Percentiles rank a stretch among this genome's conserved stretches.
Evolutionary conservation across 2,888 invertebrate genomes (phyloP).

Genomic region (Cenopis cana): DNA sequence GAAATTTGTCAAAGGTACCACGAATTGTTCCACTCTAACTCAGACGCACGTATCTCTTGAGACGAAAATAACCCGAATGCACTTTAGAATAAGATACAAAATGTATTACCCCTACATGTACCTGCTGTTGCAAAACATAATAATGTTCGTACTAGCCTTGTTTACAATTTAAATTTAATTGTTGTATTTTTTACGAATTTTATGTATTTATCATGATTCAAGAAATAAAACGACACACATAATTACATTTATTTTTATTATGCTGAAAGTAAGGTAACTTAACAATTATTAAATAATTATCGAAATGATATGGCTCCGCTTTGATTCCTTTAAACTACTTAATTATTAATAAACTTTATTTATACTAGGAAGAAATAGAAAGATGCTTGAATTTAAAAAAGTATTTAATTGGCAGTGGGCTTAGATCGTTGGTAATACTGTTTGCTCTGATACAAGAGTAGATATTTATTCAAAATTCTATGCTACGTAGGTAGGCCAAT

Average conservation of each 20-base stretch:
- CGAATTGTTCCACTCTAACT: conserved; percentile 66
- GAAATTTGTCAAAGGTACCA: conserved; percentile 76
- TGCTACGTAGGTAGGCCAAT: too few species aligned
- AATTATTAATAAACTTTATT: conserved; percentile 39
- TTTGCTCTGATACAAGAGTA: background rate
- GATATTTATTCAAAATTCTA: conserved; percentile 7
- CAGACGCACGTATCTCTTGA: background rate
- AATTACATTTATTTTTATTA: conserved; percentile 57
- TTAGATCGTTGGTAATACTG: background rate
- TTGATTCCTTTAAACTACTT: conserved; percentile 46
- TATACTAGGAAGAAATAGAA: conserved; percentile 2
- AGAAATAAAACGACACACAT: conserved; percentile 67
- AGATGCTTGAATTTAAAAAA: conserved; percentile 2
- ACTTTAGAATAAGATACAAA: conserved; percentile 10
- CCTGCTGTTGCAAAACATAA: conserved; percentile 49
- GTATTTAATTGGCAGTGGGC: background rate
- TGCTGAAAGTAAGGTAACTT: conserved; percentile 73
- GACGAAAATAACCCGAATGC: conserved; percentile 1
- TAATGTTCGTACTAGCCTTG: conserved; percentile 49
- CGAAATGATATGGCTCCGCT: conserved; percentile 81
- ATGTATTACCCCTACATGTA: conserved; percentile 35
- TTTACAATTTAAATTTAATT: conserved; percentile 50
- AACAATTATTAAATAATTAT: conserved; percentile 65
- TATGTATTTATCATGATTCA: conserved; percentile 48
- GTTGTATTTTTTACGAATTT: conserved; percentile 46